Conservation (phyloP, 1,140 invertebrate genomes). For the Heliconius himera region DNA sequence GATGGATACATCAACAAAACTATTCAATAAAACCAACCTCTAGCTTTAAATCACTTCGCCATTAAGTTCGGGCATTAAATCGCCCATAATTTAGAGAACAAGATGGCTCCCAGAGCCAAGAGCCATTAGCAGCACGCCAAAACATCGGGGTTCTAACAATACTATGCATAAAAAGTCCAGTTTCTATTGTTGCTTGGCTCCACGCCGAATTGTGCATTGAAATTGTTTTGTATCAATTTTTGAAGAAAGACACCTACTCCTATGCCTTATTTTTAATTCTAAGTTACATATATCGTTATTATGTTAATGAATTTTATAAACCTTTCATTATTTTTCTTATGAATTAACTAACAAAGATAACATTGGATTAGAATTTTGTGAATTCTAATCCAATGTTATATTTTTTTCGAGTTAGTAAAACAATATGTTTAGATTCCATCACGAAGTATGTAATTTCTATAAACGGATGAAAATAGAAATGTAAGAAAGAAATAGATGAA, state of each 20-base stretch:
- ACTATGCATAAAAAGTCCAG: conserved; percentile 30
- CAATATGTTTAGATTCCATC: no score
- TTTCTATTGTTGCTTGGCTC: conserved; percentile 40
- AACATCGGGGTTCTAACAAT: conserved; percentile 22
- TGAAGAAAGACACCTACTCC: neutral
- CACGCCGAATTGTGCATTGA: conserved; percentile 39
- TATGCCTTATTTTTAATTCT: neutral
- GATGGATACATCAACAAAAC: neutral
- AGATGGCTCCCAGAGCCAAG: conserved; percentile 34
- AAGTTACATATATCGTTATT: neutral
- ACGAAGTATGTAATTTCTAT: no score
- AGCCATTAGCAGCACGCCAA: conserved; percentile 33
- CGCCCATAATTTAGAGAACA: conserved; percentile 29
- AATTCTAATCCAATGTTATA: no score
- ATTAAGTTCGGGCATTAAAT: conserved; percentile 6
- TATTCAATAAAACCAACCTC: conserved; percentile 15
- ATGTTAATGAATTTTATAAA: neutral
- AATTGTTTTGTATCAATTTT: conserved; percentile 36
- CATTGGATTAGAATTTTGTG: no score
- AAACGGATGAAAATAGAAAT: no score
- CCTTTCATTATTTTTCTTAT: no score
- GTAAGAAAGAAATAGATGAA: no score
- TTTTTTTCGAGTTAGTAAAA: no score
- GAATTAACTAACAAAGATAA: no score
- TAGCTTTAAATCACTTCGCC: conserved; percentile 1